Percentiles rank a stretch among this genome's conserved stretches.
Conservation (phyloP, 2,113 vertebrate species). For the Megalops atlanticus region DNA sequence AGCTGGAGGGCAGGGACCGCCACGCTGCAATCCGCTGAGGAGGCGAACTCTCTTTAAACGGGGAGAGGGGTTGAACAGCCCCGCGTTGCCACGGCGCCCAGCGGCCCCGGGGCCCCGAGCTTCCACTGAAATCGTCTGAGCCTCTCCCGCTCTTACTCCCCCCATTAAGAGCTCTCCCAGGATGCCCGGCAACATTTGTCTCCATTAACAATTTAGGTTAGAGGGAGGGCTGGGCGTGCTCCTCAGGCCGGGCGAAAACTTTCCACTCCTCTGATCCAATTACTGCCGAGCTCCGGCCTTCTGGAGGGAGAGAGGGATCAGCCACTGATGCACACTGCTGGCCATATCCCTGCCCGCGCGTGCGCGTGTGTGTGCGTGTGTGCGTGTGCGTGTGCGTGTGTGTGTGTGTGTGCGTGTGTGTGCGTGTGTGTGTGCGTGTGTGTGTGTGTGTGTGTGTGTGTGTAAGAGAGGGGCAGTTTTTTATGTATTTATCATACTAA, state of each 20-base stretch:
- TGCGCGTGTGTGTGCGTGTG: conserved; percentile 23
- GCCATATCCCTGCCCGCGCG: neutral
- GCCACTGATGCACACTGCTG: neutral
- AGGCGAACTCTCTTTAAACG: conserved; percentile 22
- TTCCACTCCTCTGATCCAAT: conserved; percentile 61
- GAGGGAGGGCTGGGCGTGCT: conserved; percentile 55
- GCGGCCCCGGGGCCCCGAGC: conserved; percentile 32
- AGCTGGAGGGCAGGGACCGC: neutral
- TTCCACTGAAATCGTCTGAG: conserved; percentile 26
- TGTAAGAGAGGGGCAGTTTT: too few relatives aligned
- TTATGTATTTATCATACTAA: too few relatives aligned
- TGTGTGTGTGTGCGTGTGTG: neutral
- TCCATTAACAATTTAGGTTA: conserved; percentile 75
- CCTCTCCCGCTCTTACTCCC: conserved; percentile 51
- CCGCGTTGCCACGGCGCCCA: neutral
- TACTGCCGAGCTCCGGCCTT: conserved; percentile 42
- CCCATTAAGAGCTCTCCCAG: conserved; percentile 69
- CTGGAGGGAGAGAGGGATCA: conserved; percentile 19
- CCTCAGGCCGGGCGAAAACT: conserved; percentile 54
- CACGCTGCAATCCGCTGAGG: neutral
- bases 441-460: neutral
- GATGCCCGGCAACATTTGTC: conserved; percentile 71
- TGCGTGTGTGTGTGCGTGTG: neutral
- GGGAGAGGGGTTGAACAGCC: conserved; percentile 8
- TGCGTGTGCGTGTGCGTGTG: conserved; percentile 4